Evolutionary conservation across 2,888 invertebrate species (phyloP), one percentile per base, ranked within the genome.

Genomic region (Drepanosiphum platanoidis): DNA sequence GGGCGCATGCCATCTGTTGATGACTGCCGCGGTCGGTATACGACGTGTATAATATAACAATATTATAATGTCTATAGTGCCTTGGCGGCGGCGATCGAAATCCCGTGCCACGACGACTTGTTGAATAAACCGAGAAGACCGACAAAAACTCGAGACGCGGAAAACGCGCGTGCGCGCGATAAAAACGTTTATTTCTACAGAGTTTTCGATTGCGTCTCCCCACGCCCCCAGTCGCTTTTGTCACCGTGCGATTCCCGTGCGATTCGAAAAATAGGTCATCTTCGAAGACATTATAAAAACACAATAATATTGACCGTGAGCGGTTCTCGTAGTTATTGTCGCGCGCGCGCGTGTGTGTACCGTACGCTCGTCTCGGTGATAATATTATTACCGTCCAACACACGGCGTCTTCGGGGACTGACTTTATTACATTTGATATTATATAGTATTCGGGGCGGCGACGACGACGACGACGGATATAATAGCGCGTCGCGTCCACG

Each of bases 1-100:
- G 84, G 84, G 84, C 84, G 84, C 84, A 84, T 84, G 84, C 84
- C 84, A 84, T 84, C 84, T 84, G 84, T 84, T 84, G 84, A 84
- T 39, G 77, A 22, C 15, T 30, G 34, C 68, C 13, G 5, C 68
- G 78, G 18, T 52, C 3, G 46, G 39, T 71, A 42, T 30, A 36
- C 5, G 3, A 27, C 0, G 70, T 27, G n/a, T 42, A 42, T 42
- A 42, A 9, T 42, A 9, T 42, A 39, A 39, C 9, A 39, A 39
- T 39, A 39, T 39, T 52, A 52, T 52, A 18, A 22, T 52, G n/a
- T 36, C 2, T 66, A 34, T 61, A 58, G 52, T 52, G 9, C 9
- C 15, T 15, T 46, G 22, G 5, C 27, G 13, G 39, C 30, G 34
- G 36, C 18, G 71, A 66, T 34, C 71, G 34, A 52, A 52, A 34